Evolutionary conservation across 2,797 vertebrate genomes (phyloP), one percentile per base, ranked within the genome.

Genomic region (Graptemys geographica): DNA sequence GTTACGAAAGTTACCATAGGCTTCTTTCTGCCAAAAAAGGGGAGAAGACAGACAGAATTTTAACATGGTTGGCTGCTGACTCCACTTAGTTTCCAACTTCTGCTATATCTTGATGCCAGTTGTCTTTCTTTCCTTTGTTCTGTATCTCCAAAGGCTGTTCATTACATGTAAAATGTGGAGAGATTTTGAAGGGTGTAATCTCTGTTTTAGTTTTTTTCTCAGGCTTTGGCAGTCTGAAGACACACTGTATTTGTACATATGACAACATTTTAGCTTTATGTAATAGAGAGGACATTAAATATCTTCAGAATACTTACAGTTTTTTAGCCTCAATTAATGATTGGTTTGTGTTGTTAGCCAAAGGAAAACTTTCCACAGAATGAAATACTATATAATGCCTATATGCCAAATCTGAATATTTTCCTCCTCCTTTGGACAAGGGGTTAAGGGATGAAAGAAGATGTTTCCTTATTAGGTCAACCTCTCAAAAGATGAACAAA

Each of bases 401-500:
- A 23, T 81, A 90, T 15, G 1, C 41, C 47, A 89, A 10, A 13
- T 93, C 86, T 83, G 47, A 19, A 7, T 81, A 74, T 57, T 89
- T 41, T 83, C 33, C 5, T 93, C 92, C 91, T 96, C 51, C 41
- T 62, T 74, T 44, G 25, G 11, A 47, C 41, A 47, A 47, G 12
- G 44, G 7, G 74, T 44, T 47, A 78, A 78, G 25, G 44, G 72
- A 74, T 11, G 37, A 76, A 28, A 55, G 53, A 37, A 81, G 16
- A 49, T 37, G 25, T 55, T 88, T 76, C 33, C 84, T 37, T 93
- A 37, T 93, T 93, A 95, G 41, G 69, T 87, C 95, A 82, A 79
- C 51, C 84, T 28, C 44, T 47, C 83, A 37, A 78, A 93, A 90
- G 52, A 83, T 59, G 88, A 55, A 81, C 74, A 86, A 82, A 85